Evolutionary conservation across 2,888 invertebrate species (phyloP), one percentile per base, ranked within the genome.

Genomic region (Volucella inflata): DNA sequence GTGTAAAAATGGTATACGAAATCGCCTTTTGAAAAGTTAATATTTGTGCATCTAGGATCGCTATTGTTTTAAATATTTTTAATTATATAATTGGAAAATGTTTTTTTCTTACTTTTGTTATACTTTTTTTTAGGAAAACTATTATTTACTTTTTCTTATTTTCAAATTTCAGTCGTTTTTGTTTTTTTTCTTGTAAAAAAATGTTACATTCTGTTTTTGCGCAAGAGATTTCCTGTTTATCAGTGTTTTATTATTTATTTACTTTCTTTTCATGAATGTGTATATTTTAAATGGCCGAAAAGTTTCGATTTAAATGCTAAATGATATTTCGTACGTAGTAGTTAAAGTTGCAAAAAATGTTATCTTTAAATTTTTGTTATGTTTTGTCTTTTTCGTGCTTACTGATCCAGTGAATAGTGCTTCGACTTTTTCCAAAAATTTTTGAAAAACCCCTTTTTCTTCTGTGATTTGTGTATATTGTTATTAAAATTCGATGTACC

Each of bases 391-490:
- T 51, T 67, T 10, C n/a, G 44, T 44, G 12, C 42, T 87, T 96
- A 96, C 92, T 97, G 96, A 92, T 97, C 97, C 92, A 97, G 93
- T 87, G 97, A 97, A 91, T 97, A 96, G 91, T 97, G 96, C 88
- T 96, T 95, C 88, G 97, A 97, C 90, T 96, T 95, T 92, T 97
- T 97, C 97, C 97, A 97, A 89, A 97, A 95, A 91, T 95, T 96
- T 93, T 96, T 96, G 93, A 97, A 97, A 92, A 97, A 97, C 87
- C 97, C 96, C 92, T 96, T 96, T 92, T 97, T 96, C 93, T 96
- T 97, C 88, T 96, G 96, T 75, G 91, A 89, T 84, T 91, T 91
- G 68, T 90, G 89, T 74, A 84, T 64, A 74, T 89, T 89, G 76
- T 88, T 89, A 85, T 88, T 90, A 59, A 89, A 89, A 71, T 89